Conservation (phyloP, 1,140 invertebrate species). For the Magallana ariakensis region DNA sequence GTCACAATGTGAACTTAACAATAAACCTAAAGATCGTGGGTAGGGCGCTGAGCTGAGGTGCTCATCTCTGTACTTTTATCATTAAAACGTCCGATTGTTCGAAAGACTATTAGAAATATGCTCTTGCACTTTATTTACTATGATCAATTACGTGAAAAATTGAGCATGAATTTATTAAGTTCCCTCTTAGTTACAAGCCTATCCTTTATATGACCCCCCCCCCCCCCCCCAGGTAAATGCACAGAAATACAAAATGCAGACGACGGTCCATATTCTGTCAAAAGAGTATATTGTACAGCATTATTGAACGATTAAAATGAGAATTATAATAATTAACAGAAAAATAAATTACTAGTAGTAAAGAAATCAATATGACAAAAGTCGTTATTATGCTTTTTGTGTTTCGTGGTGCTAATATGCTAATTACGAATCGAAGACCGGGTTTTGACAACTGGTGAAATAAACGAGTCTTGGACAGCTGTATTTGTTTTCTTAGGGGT, state of each 20-base stretch:
- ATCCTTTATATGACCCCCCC: too few species aligned
- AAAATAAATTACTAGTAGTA: background rate
- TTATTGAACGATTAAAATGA: background rate
- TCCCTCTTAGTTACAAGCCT: too few species aligned
- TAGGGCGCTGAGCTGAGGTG: background rate
- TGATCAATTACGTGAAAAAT: too few species aligned
- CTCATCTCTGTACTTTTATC: background rate
- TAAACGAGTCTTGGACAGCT: constrained; percentile 2
- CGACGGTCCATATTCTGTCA: too few species aligned
- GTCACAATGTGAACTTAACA: background rate
- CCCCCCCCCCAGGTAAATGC: too few species aligned
- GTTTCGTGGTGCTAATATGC: background rate
- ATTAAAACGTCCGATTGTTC: background rate
- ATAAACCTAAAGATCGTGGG: background rate
- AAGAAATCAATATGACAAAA: background rate
- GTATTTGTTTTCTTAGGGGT: constrained; percentile 24
- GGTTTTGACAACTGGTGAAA: background rate
- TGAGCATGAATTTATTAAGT: too few species aligned
- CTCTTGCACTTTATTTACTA: too few species aligned
- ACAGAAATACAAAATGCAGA: too few species aligned
- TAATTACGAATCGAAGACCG: background rate
- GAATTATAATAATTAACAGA: background rate
- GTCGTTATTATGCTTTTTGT: background rate
- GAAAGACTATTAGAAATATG: too few species aligned
- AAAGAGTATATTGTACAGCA: background rate